phyloP scores from a whole-genome alignment of 1,140 invertebrate genomes.

The Cephus cinctus region DNA sequence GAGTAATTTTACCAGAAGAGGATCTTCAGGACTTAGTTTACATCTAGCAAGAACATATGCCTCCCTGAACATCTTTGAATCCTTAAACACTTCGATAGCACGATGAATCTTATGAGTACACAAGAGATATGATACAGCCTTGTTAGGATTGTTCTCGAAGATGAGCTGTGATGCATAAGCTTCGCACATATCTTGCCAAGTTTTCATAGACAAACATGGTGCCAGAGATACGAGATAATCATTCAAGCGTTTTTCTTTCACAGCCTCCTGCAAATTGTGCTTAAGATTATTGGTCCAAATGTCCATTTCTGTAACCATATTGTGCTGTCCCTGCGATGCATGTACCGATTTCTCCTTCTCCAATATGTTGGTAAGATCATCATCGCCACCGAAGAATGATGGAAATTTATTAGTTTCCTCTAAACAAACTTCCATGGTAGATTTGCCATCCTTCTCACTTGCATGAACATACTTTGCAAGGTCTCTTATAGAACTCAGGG shows the following conservation, averaged over 20 bases:
- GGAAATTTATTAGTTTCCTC: no score
- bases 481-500: no score
- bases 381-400: no score
- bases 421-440: no score
- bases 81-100: slow-evolving; percentile 60
- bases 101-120: slow-evolving; percentile 62
- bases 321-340: slow-evolving; percentile 17
- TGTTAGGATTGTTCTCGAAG: slow-evolving; percentile 52
- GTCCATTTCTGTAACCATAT: slow-evolving; percentile 33
- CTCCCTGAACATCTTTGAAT: slow-evolving; percentile 61
- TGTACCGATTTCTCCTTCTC: slow-evolving; percentile 20
- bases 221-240: slow-evolving; percentile 48
- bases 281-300: slow-evolving; percentile 43
- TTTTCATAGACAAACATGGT: slow-evolving; percentile 39
- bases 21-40: slow-evolving; percentile 57
- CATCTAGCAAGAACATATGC: slow-evolving; percentile 63
- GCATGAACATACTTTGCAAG: no score
- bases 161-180: slow-evolving; percentile 65
- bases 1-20: slow-evolving; percentile 54
- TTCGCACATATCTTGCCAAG: slow-evolving; percentile 61
- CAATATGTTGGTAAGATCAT: background rate
- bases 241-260: slow-evolving; percentile 36
- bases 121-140: slow-evolving; percentile 64
- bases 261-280: slow-evolving; percentile 34
- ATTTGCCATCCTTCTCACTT: no score